Evolutionary conservation across 2,797 vertebrate genomes (phyloP).

Genomic region (Lacerta bilineata): DNA sequence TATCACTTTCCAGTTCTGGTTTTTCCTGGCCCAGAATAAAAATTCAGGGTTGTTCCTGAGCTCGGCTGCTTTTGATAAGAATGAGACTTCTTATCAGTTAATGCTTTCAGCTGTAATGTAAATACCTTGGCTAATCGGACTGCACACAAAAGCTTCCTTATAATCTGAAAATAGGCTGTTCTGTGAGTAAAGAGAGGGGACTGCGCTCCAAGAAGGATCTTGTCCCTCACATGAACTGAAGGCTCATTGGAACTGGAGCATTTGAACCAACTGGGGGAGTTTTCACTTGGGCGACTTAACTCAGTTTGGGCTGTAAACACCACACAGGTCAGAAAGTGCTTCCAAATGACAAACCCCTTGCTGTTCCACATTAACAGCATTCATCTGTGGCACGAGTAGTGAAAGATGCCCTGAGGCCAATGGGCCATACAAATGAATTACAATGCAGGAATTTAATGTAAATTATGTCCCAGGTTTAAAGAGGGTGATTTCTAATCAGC

Average conservation of each 20-base stretch:
- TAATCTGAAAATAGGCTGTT: slow-evolving; percentile 24
- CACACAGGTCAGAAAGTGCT: background rate
- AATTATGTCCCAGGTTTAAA: background rate
- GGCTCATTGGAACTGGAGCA: background rate
- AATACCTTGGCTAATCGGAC: slow-evolving; percentile 19
- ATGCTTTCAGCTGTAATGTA: slow-evolving; percentile 35
- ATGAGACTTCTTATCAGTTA: slow-evolving; percentile 29
- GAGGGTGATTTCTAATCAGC: no score
- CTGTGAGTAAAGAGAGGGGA: slow-evolving; percentile 2
- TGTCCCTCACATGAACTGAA: background rate
- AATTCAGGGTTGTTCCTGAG: slow-evolving; percentile 12
- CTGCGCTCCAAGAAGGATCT: background rate
- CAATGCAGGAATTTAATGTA: background rate
- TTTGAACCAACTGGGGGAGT: background rate
- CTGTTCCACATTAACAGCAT: background rate
- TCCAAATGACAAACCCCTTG: background rate
- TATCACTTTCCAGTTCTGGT: background rate
- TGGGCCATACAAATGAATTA: background rate
- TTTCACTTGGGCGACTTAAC: background rate
- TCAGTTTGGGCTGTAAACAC: background rate
- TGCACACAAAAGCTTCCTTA: slow-evolving; percentile 31
- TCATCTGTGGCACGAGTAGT: background rate
- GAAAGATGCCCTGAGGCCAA: background rate
- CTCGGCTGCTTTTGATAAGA: slow-evolving; percentile 3
- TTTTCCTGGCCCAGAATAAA: slow-evolving; percentile 1